A percentile compares a stretch with the other conserved stretches of the same genome.
phyloP scores from a whole-genome alignment of 1,140 invertebrate species.

The Drosophila rufa region DNA sequence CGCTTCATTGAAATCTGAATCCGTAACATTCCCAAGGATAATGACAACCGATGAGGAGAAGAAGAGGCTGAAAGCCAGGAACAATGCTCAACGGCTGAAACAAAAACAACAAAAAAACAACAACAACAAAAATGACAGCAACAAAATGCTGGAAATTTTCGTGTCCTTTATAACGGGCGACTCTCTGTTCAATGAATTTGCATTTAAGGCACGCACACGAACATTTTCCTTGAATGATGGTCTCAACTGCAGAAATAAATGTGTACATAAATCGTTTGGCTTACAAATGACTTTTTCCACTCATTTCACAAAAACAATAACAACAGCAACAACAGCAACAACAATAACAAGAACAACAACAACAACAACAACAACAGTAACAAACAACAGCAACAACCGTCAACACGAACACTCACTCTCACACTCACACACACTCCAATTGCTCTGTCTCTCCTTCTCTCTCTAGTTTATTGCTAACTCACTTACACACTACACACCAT shows the following conservation, averaged over 20 bases:
- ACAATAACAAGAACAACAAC: slow-evolving; percentile 36
- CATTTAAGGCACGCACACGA: slow-evolving; percentile 78
- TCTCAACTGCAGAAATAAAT: slow-evolving; percentile 81
- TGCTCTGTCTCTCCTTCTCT: slow-evolving; percentile 57
- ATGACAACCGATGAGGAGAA: slow-evolving; percentile 17
- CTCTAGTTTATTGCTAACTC: slow-evolving; percentile 51
- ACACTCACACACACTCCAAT: slow-evolving; percentile 41
- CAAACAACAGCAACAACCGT: slow-evolving; percentile 42
- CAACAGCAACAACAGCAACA: slow-evolving; percentile 17
- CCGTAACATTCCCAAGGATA: slow-evolving; percentile 54
- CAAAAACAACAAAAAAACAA: slow-evolving; percentile 10
- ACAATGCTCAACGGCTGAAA: slow-evolving; percentile 14
- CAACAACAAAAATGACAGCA: slow-evolving; percentile 17
- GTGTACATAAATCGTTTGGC: slow-evolving; percentile 81
- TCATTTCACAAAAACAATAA: slow-evolving; percentile 77
- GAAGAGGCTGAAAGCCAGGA: slow-evolving; percentile 16
- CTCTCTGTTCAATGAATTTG: slow-evolving; percentile 79
- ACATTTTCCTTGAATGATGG: slow-evolving; percentile 84
- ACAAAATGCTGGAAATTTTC: slow-evolving; percentile 66
- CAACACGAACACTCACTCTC: slow-evolving; percentile 40
- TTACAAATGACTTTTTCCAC: slow-evolving; percentile 81
- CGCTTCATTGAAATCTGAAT: slow-evolving; percentile 39
- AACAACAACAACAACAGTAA: slow-evolving; percentile 29
- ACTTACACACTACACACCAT: slow-evolving; percentile 29
- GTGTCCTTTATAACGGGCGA: slow-evolving; percentile 70